These are phyloP conservation scores for Lemur catta DNA, from an alignment of 2,797 vertebrate genomes.

Conservation along the genomic window DNA sequence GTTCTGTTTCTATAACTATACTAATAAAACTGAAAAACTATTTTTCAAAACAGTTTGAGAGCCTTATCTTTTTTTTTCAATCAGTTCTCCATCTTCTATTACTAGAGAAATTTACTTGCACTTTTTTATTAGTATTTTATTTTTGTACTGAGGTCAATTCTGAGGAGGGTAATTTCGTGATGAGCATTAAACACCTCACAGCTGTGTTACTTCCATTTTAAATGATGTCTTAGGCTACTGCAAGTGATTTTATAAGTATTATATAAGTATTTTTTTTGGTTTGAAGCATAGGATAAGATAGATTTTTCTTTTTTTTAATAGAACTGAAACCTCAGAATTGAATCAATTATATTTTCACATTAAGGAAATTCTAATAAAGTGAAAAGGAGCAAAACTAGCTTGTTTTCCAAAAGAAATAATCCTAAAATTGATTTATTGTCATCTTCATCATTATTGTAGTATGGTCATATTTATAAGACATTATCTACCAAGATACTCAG, in stretches of 20 bases:
- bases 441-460: slow-evolving; percentile 36
- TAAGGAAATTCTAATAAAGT: slow-evolving; percentile 35
- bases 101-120: slow-evolving; percentile 38
- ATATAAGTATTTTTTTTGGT: neutral
- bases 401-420: slow-evolving; percentile 55
- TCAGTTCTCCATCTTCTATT: slow-evolving; percentile 29
- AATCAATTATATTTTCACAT: neutral
- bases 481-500: slow-evolving; percentile 34
- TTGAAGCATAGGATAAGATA: slow-evolving; percentile 29
- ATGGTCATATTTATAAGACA: slow-evolving; percentile 21
- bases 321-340: slow-evolving; percentile 19
- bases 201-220: neutral
- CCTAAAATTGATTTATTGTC: slow-evolving; percentile 36
- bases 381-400: slow-evolving; percentile 18
- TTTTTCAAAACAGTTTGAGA: slow-evolving; percentile 46
- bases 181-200: slow-evolving; percentile 25
- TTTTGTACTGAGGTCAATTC: slow-evolving; percentile 47
- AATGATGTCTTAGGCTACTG: neutral
- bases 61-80: neutral
- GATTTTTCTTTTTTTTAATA: slow-evolving; percentile 52
- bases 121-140: slow-evolving; percentile 39
- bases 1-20: neutral
- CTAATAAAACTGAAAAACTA: slow-evolving; percentile 24
- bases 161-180: neutral
- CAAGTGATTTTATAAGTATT: neutral